Base-by-base conservation (phyloP, 2,113 vertebrate genomes). In the Candoia aspera region DNA sequence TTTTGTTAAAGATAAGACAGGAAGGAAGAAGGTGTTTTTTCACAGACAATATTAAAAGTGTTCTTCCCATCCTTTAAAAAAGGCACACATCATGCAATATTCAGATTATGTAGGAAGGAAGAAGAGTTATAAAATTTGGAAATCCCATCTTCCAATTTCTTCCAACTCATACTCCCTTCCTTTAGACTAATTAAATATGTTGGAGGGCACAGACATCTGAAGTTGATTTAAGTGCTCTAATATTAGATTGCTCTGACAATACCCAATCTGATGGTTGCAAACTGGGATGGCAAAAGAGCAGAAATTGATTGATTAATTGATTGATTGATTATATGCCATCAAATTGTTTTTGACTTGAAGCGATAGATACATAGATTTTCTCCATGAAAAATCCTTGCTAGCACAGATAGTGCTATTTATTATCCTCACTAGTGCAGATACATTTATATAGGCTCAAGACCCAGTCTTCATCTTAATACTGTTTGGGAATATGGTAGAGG, bases 1-100 rank as follows among this genome's bases (percentile, higher is more conserved):
- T 79, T 64, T 90, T 86, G 86, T 26, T 92, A 92, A 89, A 86
- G 96, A 93, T 87, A 68, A 60, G 87, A 64, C 1, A 0, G 6
- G 55, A 55, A 90, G 94, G 90, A 92, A 68, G 88, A 68, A 54
- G 60, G 2, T 11, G 8, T 68, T 89, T 37, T 37, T 79, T n/a
- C 1, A 37, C 24, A 73, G 62, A 24, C 54, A 68, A 73, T 73
- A 68, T 33, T 37, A 68, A 68, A 49, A 68, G 46, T 49, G 26
- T 46, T 88, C 24, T 62, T 62, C 24, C 37, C 2, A 55, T 8
- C 26, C 24, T 29, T 88, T 4, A 23, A 42, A 57, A 85, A 86
- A 54, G 53, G 26, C 53, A 86, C 37, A 79, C 8, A 10, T 86
- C 12, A n/a, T 55, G 53, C n/a, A 87, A 33, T 62, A 24, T 88